Percentiles rank a stretch among this genome's conserved stretches.
These are phyloP conservation scores for Synanthedon vespiformis DNA, from an alignment of 2,888 invertebrate species.

Conservation along the genomic window DNA sequence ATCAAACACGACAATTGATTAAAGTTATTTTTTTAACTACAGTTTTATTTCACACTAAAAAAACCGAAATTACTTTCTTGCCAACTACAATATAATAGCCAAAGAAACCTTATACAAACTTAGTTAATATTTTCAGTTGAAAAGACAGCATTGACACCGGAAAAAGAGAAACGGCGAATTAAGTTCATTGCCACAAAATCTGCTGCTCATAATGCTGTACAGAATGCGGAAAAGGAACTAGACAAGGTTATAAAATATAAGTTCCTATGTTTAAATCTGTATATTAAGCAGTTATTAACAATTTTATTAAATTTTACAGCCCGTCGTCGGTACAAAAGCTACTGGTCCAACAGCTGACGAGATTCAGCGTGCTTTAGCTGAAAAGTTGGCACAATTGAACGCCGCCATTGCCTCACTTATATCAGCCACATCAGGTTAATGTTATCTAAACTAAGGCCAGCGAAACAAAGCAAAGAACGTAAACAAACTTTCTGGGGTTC, in stretches of 20 bases:
- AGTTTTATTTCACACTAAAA: no score
- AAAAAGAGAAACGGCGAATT: not conserved
- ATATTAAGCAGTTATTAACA: no score
- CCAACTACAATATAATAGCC: no score
- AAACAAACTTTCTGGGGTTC: no score
- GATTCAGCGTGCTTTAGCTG: constrained; percentile 5
- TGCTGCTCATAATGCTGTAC: constrained; percentile 1
- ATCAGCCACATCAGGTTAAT: constrained; percentile 3
- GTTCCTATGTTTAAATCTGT: no score
- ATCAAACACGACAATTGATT: no score
- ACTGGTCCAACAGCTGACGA: not conserved
- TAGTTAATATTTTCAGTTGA: no score
- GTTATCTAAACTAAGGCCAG: not conserved
- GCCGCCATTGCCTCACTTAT: constrained; percentile 29
- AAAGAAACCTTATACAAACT: no score
- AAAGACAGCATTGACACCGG: not conserved
- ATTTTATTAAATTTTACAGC: not conserved
- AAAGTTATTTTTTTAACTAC: no score
- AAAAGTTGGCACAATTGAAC: constrained; percentile 30
- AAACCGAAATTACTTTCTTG: no score
- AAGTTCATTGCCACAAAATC: constrained; percentile 3
- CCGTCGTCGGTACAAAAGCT: not conserved
- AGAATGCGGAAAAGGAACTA: constrained; percentile 2
- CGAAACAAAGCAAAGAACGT: no score
- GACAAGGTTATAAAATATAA: not conserved